Percentiles rank a stretch among this genome's conserved stretches.
phyloP scores from a whole-genome alignment of 2,888 invertebrate species.

The Oligia latruncula region DNA sequence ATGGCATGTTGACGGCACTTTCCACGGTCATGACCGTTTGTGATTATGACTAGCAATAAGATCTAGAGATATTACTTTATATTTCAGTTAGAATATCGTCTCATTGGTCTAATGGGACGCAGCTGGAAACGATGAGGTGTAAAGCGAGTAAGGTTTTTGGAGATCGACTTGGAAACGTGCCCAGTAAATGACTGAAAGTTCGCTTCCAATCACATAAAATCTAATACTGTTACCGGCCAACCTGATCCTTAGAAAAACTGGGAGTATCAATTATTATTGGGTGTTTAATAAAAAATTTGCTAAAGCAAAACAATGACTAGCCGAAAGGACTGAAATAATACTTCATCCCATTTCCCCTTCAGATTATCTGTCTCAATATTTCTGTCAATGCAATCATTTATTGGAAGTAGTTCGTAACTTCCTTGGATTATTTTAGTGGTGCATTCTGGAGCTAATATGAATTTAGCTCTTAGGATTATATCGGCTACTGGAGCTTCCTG shows the following conservation, averaged over 20 bases:
- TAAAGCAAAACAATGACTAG: slow-evolving; percentile 21
- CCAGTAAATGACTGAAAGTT: background rate
- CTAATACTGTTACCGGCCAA: background rate
- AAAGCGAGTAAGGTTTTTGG: slow-evolving; percentile 8
- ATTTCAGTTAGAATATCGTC: slow-evolving; percentile 57
- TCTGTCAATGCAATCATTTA: slow-evolving; percentile 65
- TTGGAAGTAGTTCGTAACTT: slow-evolving; percentile 62
- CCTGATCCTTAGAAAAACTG: background rate
- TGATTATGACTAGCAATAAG: slow-evolving; percentile 77
- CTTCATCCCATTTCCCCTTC: slow-evolving; percentile 29
- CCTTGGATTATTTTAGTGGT: slow-evolving; percentile 65
- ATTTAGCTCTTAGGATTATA: slow-evolving; percentile 68
- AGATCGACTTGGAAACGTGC: slow-evolving; percentile 18
- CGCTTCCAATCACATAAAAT: slow-evolving; percentile 15
- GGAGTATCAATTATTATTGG: background rate
- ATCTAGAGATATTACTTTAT: slow-evolving; percentile 71
- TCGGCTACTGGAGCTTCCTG: slow-evolving; percentile 77
- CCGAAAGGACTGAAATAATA: slow-evolving; percentile 26
- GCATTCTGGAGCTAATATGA: slow-evolving; percentile 63
- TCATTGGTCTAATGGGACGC: slow-evolving; percentile 28
- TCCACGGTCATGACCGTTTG: slow-evolving; percentile 82
- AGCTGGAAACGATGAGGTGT: slow-evolving; percentile 38
- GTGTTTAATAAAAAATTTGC: slow-evolving; percentile 1
- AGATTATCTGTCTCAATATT: slow-evolving; percentile 63
- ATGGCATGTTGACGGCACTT: slow-evolving; percentile 82